Conservation (phyloP, 2,797 vertebrate species). For the Pseudomugil tenellus region DNA sequence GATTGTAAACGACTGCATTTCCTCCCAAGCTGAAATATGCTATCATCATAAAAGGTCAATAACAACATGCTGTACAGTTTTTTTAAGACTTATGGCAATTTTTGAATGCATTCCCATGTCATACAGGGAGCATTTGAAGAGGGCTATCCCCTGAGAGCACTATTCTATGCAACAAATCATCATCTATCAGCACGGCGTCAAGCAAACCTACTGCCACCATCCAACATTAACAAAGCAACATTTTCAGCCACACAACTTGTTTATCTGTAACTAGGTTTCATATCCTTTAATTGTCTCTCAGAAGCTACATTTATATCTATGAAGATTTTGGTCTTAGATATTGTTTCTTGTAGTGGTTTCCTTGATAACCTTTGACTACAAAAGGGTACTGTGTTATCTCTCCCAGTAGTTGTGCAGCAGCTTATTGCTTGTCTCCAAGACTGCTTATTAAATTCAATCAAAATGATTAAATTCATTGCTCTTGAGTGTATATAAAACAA, state of each 20-base stretch:
- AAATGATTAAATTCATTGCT: slow-evolving; percentile 34
- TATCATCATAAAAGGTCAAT: slow-evolving; percentile 62
- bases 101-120: slow-evolving; percentile 73
- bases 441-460: slow-evolving; percentile 64
- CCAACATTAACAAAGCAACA: slow-evolving; percentile 73
- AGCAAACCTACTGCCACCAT: slow-evolving; percentile 46
- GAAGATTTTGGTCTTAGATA: slow-evolving; percentile 17
- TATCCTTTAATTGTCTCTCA: slow-evolving; percentile 72
- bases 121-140: slow-evolving; percentile 51
- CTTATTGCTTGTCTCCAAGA: slow-evolving; percentile 37
- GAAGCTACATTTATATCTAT: slow-evolving; percentile 20
- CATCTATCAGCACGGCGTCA: slow-evolving; percentile 64
- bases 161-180: slow-evolving; percentile 60
- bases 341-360: slow-evolving; percentile 23
- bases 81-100: slow-evolving; percentile 55
- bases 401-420: slow-evolving; percentile 28
- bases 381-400: slow-evolving; percentile 11
- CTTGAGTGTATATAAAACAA: slow-evolving; percentile 41
- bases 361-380: slow-evolving; percentile 42
- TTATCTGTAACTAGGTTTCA: slow-evolving; percentile 56
- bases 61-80: slow-evolving; percentile 34
- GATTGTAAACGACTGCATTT: slow-evolving; percentile 48
- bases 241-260: slow-evolving; percentile 51
- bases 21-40: slow-evolving; percentile 41
- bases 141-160: slow-evolving; percentile 48